phyloP scores from a whole-genome alignment of 2,113 vertebrate species.

The Coryphaenoides rupestris region DNA sequence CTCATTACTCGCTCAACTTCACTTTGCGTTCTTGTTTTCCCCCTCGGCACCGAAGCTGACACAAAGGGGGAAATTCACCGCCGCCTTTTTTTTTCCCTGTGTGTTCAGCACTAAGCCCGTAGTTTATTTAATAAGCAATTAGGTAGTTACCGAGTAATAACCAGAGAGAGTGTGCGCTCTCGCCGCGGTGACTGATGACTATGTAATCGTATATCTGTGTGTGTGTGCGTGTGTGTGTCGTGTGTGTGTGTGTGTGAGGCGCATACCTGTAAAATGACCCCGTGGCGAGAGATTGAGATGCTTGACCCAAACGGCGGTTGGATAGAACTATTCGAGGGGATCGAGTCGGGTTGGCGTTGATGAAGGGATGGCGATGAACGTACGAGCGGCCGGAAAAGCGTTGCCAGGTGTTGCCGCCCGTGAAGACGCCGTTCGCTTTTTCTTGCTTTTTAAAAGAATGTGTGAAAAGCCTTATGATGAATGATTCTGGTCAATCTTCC shows the following conservation, averaged over 20 bases:
- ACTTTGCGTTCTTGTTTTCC: slow-evolving; percentile 1
- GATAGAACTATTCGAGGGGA: neutral
- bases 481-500: neutral
- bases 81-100: slow-evolving; percentile 4
- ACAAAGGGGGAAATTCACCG: slow-evolving; percentile 5
- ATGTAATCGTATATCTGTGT: slow-evolving; percentile 23
- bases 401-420: too few species aligned
- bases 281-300: neutral
- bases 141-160: slow-evolving; percentile 42
- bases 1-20: too few species aligned
- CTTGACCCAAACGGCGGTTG: neutral
- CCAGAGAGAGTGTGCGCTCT: slow-evolving; percentile 30
- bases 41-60: neutral
- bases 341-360: neutral
- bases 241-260: neutral
- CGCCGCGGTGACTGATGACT: slow-evolving; percentile 45
- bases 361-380: neutral
- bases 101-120: slow-evolving; percentile 5
- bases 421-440: too few species aligned
- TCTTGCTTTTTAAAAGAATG: neutral
- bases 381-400: neutral
- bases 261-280: slow-evolving; percentile 1
- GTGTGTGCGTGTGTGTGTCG: too few species aligned
- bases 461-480: neutral
- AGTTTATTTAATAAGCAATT: slow-evolving; percentile 49